phyloP scores from a whole-genome alignment of 2,888 invertebrate species.

The Gymnocheta viridis region DNA sequence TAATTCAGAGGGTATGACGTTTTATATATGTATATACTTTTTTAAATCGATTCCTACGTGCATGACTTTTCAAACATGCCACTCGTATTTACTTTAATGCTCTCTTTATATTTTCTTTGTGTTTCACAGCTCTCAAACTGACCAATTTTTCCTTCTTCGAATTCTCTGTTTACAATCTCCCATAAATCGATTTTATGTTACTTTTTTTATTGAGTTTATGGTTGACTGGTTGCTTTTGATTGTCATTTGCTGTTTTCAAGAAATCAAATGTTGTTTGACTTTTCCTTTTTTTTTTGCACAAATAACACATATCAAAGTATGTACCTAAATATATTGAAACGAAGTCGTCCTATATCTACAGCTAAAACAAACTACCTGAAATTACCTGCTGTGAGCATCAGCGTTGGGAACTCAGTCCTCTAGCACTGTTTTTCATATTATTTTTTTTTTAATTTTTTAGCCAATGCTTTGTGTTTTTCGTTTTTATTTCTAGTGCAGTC shows the following conservation, averaged over 20 bases:
- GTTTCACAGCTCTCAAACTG: not conserved
- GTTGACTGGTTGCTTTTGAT: not conserved
- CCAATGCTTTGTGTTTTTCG: too few relatives aligned
- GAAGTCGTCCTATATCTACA: not conserved
- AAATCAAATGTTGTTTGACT: constrained; percentile 48
- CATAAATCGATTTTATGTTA: constrained; percentile 49
- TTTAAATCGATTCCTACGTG: not conserved
- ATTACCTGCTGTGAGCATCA: too few relatives aligned
- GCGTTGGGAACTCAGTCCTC: too few relatives aligned
- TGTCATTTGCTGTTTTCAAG: constrained; percentile 25
- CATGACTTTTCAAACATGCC: not conserved
- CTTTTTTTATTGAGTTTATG: constrained; percentile 18
- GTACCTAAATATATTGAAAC: not conserved
- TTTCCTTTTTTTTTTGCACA: constrained; percentile 55
- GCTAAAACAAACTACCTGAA: not conserved
- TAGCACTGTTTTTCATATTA: too few relatives aligned
- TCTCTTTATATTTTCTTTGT: not conserved
- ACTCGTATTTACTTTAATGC: not conserved
- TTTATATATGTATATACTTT: too few relatives aligned
- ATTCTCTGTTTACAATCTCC: constrained; percentile 67
- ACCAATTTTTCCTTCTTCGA: not conserved
- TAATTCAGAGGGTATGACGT: too few relatives aligned
- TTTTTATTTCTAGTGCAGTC: too few relatives aligned
- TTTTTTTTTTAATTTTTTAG: too few relatives aligned
- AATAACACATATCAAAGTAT: not conserved